phyloP scores from a whole-genome alignment of 2,888 invertebrate species.

The Aelia acuminata region DNA sequence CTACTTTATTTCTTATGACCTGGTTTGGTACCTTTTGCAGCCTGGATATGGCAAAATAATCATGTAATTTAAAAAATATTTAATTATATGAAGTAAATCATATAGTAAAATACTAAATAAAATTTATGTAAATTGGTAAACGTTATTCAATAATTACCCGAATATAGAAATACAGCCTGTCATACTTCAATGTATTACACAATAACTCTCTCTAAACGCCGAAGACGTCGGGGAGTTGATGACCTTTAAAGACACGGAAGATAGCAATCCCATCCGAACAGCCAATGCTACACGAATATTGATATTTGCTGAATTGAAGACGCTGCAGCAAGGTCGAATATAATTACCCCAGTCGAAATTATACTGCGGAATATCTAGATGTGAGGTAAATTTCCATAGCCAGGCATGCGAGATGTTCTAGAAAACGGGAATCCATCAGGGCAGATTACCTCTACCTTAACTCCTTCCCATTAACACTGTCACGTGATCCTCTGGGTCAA shows the following conservation, averaged over 20 bases:
- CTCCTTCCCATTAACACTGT: constrained; percentile 15
- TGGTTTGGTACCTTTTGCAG: too few relatives aligned
- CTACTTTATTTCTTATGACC: too few relatives aligned
- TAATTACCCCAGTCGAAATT: constrained; percentile 4
- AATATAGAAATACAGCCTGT: too few relatives aligned
- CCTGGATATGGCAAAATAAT: too few relatives aligned
- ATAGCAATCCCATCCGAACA: constrained; percentile 32
- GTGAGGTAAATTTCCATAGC: constrained; percentile 9
- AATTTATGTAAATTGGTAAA: too few relatives aligned
- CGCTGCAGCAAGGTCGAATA: constrained; percentile 29
- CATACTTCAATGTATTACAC: background rate
- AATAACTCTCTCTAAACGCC: background rate
- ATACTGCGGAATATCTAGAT: constrained; percentile 38
- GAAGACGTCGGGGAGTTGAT: constrained; percentile 3
- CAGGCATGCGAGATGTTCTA: constrained; percentile 28
- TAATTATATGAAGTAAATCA: too few relatives aligned
- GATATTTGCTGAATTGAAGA: constrained; percentile 1
- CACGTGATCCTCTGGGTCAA: background rate
- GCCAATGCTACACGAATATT: constrained; percentile 7
- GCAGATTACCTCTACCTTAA: background rate
- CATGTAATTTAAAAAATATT: too few relatives aligned
- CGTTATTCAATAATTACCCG: too few relatives aligned
- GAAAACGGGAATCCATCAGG: constrained; percentile 28
- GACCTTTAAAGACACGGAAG: background rate
- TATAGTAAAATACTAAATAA: too few relatives aligned